Base-by-base conservation (phyloP, 2,113 vertebrate species). In the Bucco capensis region DNA sequence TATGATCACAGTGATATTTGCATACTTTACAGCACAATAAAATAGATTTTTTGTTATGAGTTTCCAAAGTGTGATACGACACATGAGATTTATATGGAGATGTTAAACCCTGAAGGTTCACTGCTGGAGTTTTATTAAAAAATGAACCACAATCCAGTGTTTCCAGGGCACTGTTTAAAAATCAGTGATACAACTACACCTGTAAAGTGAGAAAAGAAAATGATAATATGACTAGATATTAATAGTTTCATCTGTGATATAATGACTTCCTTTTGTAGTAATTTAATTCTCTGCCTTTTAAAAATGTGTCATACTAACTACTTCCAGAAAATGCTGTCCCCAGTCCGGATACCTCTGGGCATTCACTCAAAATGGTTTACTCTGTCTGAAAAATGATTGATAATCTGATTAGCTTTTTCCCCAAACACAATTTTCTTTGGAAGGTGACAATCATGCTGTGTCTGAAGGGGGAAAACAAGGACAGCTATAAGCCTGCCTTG, bases 181-280 rank as follows among this genome's bases (percentile, higher is more conserved):
- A 83, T 51, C 44, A 86, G 18, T 69, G 44, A 35, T 31, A 83
- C 28, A 72, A 83, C 62, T 70, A 64, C 58, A 60, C 9, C 40
- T 71, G 35, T 91, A 85, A 91, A 86, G 51, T 49, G 64, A 74
- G 62, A 88, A 93, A 92, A 74, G 15, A 88, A 53, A 57, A 58
- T 47, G 21, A 49, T 42, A 77, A 25, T 69, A 44, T 50, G 35
- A 47, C 73, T 44, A n/a, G 13, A 70, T 82, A 61, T 67, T 82
- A 89, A 64, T 30, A 86, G n/a, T 71, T 87, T 74, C 28, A 72
- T n/a, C 31, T 53, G 19, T 33, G 76, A 54, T 74, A 58, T 9
- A 86, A 18, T 12, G 71, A 16, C 24, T 81, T 83, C 11, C 14
- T 73, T 71, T 83, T 58, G 38, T 30, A 73, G 33, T 12, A 78